A percentile compares a stretch with the other conserved stretches of the same genome.
phyloP scores from a whole-genome alignment of 1,140 invertebrate species.

The Nasonia vitripennis region DNA sequence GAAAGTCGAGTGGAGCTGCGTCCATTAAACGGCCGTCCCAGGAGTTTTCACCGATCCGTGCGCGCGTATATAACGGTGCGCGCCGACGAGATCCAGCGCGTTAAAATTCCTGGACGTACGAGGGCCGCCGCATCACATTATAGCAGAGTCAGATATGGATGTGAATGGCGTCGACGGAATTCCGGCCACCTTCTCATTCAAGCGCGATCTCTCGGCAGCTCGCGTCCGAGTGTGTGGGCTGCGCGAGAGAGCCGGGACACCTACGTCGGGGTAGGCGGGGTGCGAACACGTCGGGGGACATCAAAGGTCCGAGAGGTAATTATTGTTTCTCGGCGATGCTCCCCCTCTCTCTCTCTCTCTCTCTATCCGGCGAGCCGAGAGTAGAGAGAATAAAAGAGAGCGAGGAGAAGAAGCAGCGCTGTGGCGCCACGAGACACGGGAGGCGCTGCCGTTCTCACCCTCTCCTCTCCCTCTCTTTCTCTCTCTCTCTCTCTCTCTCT shows the following conservation, averaged over 20 bases:
- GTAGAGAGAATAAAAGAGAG: background rate
- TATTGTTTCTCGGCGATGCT: conserved; percentile 70
- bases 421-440: conserved; percentile 64
- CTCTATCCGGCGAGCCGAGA: too few relatives aligned
- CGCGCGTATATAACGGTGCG: background rate
- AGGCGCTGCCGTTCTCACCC: background rate
- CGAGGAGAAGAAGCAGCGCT: conserved; percentile 32
- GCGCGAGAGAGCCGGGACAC: conserved; percentile 62
- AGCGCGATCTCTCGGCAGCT: background rate
- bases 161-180: conserved; percentile 17
- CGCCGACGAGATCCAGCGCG: too few relatives aligned
- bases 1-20: background rate
- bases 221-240: conserved; percentile 48
- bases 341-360: background rate
- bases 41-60: too few relatives aligned
- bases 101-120: background rate
- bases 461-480: background rate
- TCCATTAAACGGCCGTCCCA: too few relatives aligned
- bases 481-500: background rate
- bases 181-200: conserved; percentile 47
- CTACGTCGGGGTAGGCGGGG: conserved; percentile 65
- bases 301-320: conserved; percentile 72
- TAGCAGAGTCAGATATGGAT: background rate
- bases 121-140: too few relatives aligned
- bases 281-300: conserved; percentile 70